Evolutionary conservation across 1,140 invertebrate genomes (phyloP), one percentile per base, ranked within the genome.

Genomic region (Trichonephila inaurata): DNA sequence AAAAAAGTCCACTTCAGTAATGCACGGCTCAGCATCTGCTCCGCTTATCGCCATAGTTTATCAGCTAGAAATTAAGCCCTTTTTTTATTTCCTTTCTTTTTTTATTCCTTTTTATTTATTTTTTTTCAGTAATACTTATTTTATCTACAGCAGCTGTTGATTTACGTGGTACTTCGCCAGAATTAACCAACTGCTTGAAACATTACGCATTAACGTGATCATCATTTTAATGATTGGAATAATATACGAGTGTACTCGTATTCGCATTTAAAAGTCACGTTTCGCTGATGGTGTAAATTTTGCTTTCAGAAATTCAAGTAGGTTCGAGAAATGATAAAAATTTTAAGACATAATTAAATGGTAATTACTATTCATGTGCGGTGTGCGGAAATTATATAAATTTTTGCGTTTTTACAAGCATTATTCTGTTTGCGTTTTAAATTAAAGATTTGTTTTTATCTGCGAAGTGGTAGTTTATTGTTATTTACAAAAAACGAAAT

Each of bases 121-220:
- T 44, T 24, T 21, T n/a, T 58, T 61, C 86, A 33, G 14, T 40
- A 33, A 77, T 77, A 33, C 72, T 77, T 72, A 44, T 87, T 88
- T 88, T 64, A 62, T 88, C 60, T 64, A n/a, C 44, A n/a, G 62
- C 88, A 89, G 64, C 64, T 89, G 88, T 89, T 89, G 64, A 89
- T 89, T 58, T 44, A 61, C 33, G 69, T 58, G 33, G 64, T 51
- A 16, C n/a, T 28, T n/a, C 24, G 61, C 61, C 61, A 88, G 21
- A 77, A 33, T 28, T 40, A 4, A 77, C 72, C 66, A 69, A 69
- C 24, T 14, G 24, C 14, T 40, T 77, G 1, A 40, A 77, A 77
- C 28, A 40, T 40, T 7, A 19, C 66, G n/a, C 28, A 77, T 40
- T 77, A 40, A 77, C 14, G 72, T 40, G 33, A 40, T 33, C 28